These are phyloP conservation scores for Lepidotrigona ventralis DNA, from an alignment of 1,140 invertebrate genomes.

Conservation along the genomic window DNA sequence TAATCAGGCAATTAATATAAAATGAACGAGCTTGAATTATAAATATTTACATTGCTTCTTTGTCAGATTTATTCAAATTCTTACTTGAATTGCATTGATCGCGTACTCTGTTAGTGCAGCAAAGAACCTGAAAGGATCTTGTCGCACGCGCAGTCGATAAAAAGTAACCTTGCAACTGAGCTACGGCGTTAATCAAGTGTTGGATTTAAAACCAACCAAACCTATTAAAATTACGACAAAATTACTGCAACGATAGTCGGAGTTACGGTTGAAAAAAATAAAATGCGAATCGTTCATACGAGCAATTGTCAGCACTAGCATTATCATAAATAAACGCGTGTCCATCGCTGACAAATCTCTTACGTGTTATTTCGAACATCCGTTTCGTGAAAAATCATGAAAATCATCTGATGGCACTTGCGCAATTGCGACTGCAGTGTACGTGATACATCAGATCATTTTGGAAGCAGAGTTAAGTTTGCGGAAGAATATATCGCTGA, in stretches of 20 bases:
- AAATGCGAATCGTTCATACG: background rate
- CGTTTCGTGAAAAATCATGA: conserved; percentile 59
- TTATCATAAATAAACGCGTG: background rate
- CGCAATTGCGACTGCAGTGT: conserved; percentile 43
- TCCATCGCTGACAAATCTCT: conserved; percentile 39
- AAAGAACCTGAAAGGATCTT: background rate
- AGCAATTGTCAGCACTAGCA: background rate
- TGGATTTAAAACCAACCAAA: conserved; percentile 5
- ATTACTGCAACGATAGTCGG: background rate
- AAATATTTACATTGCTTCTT: background rate
- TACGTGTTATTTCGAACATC: conserved; percentile 67
- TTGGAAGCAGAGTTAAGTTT: conserved; percentile 8
- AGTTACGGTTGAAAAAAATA: background rate
- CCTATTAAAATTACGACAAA: background rate
- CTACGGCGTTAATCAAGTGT: conserved; percentile 43
- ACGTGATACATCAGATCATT: conserved; percentile 35
- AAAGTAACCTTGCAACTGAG: no score
- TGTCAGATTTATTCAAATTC: background rate
- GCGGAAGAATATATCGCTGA: background rate
- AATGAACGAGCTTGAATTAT: background rate
- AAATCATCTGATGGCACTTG: conserved; percentile 59
- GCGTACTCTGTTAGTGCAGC: background rate
- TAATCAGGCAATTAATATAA: background rate
- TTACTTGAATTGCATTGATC: background rate
- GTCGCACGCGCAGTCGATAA: background rate